phyloP scores from a whole-genome alignment of 2,888 invertebrate genomes.

The Branchinecta sandiegonensis region DNA sequence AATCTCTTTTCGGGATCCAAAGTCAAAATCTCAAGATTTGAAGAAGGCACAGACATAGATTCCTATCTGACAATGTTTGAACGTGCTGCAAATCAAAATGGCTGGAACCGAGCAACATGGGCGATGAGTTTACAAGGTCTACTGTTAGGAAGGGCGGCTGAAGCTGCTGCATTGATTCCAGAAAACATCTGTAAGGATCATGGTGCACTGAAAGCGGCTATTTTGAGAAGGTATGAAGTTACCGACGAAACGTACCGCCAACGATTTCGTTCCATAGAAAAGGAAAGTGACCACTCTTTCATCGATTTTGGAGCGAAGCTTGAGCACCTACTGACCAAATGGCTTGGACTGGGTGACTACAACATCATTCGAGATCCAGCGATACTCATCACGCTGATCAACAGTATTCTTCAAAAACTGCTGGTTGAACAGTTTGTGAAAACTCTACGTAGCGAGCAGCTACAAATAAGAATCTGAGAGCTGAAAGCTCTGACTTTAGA shows the following conservation, averaged over 20 bases:
- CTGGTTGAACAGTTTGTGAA: too few species aligned
- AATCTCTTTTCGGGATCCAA: background rate
- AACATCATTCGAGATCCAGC: too few species aligned
- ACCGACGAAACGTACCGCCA: background rate
- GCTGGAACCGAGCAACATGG: background rate
- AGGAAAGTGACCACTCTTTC: background rate
- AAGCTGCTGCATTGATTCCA: background rate
- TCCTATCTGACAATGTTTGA: background rate
- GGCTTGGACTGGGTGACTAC: background rate
- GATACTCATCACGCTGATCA: too few species aligned
- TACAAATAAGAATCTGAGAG: too few species aligned
- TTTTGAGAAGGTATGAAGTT: background rate
- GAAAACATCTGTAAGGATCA: background rate
- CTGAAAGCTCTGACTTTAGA: too few species aligned
- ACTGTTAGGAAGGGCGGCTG: background rate
- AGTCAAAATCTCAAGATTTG: background rate
- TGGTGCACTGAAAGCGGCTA: background rate
- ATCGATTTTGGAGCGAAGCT: background rate
- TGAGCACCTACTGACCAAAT: slow-evolving; percentile 1
- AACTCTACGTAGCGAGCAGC: too few species aligned
- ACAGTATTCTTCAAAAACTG: too few species aligned
- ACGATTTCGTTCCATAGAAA: background rate
- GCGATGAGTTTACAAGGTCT: background rate
- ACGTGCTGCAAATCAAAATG: background rate
- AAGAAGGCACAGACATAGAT: background rate